phyloP scores from a whole-genome alignment of 2,888 invertebrate species.

The Platynereis dumerilii region DNA sequence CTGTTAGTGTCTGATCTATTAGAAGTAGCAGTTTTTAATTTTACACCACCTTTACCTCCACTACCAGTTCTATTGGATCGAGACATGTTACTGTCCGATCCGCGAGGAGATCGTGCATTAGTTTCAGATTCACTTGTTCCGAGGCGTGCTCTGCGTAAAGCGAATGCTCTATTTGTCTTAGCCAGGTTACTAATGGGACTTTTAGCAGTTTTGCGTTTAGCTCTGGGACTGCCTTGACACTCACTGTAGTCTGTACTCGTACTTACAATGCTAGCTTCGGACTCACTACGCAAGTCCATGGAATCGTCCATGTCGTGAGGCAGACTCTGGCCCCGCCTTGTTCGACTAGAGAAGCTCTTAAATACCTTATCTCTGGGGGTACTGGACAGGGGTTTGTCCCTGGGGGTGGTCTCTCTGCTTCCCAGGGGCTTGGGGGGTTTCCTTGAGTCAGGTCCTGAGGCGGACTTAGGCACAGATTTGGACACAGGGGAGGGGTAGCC shows the following conservation, averaged over 20 bases:
- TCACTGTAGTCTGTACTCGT: conserved; percentile 65
- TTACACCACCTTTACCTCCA: conserved; percentile 9
- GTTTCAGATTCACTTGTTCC: conserved; percentile 40
- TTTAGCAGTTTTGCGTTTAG: conserved; percentile 45
- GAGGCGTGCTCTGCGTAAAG: conserved; percentile 71
- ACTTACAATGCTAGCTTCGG: conserved; percentile 35
- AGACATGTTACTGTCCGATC: conserved; percentile 24
- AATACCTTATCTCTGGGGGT: not conserved
- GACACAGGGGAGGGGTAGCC: not conserved
- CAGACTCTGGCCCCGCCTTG: conserved; percentile 9
- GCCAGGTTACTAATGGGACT: conserved; percentile 54
- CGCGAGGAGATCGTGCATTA: conserved; percentile 25
- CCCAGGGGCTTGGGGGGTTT: conserved; percentile 36
- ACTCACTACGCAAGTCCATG: conserved; percentile 25
- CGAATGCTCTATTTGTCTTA: conserved; percentile 72
- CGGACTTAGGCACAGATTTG: not conserved
- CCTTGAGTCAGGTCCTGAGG: not conserved
- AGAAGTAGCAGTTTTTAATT: conserved; percentile 7
- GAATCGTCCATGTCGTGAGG: conserved; percentile 17
- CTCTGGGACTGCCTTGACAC: conserved; percentile 34
- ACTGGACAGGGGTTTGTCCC: not conserved
- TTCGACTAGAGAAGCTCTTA: not conserved
- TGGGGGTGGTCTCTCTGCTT: not conserved
- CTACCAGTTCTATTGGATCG: conserved; percentile 26
- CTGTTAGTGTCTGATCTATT: conserved; percentile 20